Evolutionary conservation across 2,888 invertebrate genomes (phyloP).

Genomic region (Microdon myrmicae): DNA sequence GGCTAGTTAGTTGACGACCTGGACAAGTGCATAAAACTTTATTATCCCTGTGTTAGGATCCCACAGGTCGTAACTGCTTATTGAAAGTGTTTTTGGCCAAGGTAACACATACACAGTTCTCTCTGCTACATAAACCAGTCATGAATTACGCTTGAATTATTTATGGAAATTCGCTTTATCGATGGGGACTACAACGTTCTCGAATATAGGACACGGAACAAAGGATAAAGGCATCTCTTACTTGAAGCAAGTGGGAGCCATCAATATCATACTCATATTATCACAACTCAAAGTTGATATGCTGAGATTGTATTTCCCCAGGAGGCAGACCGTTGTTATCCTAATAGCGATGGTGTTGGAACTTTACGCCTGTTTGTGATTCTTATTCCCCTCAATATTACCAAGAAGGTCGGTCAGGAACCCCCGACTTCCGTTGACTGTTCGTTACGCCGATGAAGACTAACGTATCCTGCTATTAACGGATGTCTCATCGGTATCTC

Average conservation of each 20-base stretch:
- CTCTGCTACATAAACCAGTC: conserved; percentile 1
- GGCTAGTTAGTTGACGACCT: no score
- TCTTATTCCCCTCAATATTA: conserved; percentile 12
- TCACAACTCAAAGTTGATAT: conserved; percentile 4
- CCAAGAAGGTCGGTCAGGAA: background rate
- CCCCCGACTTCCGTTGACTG: conserved; percentile 1
- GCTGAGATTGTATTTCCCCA: conserved; percentile 4
- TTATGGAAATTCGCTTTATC: conserved; percentile 37
- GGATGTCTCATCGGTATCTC: conserved; percentile 8
- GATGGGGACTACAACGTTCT: conserved; percentile 11
- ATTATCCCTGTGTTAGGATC: no score
- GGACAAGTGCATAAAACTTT: no score
- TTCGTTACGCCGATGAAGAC: background rate
- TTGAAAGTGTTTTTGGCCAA: no score
- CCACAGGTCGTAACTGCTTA: no score
- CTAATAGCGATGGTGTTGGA: conserved; percentile 4
- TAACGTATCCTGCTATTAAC: background rate
- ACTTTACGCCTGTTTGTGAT: conserved; percentile 24
- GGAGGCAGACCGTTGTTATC: conserved; percentile 10
- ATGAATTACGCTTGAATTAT: conserved; percentile 30
- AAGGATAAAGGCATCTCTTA: conserved; percentile 4
- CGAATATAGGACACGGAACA: conserved; percentile 1
- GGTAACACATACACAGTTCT: no score
- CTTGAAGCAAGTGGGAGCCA: conserved; percentile 8
- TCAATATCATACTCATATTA: conserved; percentile 26